Conservation (phyloP, 2,113 vertebrate genomes). For the Myodes glareolus region DNA sequence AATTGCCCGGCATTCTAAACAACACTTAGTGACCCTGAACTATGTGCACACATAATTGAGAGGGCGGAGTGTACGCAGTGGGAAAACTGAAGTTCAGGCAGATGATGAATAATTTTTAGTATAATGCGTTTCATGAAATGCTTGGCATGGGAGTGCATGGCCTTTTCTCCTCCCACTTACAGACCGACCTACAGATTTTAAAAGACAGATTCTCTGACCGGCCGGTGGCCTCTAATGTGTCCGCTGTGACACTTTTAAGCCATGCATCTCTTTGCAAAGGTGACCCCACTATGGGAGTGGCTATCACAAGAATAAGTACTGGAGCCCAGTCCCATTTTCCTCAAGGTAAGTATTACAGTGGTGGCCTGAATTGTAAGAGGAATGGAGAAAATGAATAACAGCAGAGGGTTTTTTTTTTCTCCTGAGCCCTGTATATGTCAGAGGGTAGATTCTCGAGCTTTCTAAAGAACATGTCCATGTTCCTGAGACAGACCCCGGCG, state of each 20-base stretch:
- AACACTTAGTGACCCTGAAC: not conserved
- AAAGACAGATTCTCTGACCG: not conserved
- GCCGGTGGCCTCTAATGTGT: not conserved
- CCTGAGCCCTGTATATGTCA: not conserved
- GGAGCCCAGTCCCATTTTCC: not conserved
- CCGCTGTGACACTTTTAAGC: not conserved
- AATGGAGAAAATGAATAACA: not conserved
- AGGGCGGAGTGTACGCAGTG: not conserved
- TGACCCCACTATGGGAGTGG: not conserved
- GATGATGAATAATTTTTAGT: not conserved
- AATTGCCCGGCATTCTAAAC: not conserved
- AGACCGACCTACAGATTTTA: not conserved
- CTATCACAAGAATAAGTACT: not conserved
- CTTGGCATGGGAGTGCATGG: not conserved
- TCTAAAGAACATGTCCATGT: not conserved
- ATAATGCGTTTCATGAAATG: no score
- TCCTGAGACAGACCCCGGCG: not conserved
- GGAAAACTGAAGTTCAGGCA: not conserved
- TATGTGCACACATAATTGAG: not conserved
- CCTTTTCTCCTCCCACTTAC: not conserved
- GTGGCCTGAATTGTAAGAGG: not conserved
- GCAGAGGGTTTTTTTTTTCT: not conserved
- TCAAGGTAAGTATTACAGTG: not conserved
- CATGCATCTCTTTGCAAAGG: not conserved
- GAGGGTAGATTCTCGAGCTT: not conserved